Evolutionary conservation across 2,797 vertebrate genomes (phyloP).

Genomic region (Psittacula derbiana): DNA sequence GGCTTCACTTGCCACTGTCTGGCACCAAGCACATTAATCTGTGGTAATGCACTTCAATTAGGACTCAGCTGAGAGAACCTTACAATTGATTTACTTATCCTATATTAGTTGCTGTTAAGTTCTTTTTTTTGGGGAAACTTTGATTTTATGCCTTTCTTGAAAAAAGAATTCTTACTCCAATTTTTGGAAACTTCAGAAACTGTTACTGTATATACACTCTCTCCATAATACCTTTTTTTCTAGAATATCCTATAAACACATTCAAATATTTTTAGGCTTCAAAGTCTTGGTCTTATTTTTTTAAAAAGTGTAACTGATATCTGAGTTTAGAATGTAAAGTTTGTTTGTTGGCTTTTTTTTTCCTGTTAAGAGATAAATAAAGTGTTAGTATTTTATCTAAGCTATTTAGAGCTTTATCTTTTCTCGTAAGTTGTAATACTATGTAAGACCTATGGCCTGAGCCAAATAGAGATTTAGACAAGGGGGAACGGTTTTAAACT

Average conservation of each 20-base stretch:
- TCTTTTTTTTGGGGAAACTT: neutral
- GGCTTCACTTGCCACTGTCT: neutral
- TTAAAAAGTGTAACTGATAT: neutral
- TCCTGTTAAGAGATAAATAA: neutral
- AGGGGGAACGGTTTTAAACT: neutral
- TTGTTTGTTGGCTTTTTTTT: neutral
- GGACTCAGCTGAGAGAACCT: neutral
- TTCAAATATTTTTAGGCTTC: neutral
- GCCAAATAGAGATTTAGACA: neutral
- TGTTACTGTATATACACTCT: neutral
- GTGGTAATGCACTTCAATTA: neutral
- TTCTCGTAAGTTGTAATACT: neutral
- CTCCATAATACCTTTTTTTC: neutral
- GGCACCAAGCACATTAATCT: neutral
- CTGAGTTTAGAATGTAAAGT: neutral
- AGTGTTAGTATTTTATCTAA: neutral
- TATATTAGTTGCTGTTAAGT: neutral
- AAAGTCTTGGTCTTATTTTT: neutral
- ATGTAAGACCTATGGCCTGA: neutral
- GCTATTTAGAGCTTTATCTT: neutral
- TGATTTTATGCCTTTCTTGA: neutral
- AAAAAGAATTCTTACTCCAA: neutral
- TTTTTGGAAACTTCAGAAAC: neutral
- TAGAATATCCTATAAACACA: fast-evolving
- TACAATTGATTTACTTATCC: neutral